Conservation (phyloP, 2,113 vertebrate species). For the Panurus biarmicus region DNA sequence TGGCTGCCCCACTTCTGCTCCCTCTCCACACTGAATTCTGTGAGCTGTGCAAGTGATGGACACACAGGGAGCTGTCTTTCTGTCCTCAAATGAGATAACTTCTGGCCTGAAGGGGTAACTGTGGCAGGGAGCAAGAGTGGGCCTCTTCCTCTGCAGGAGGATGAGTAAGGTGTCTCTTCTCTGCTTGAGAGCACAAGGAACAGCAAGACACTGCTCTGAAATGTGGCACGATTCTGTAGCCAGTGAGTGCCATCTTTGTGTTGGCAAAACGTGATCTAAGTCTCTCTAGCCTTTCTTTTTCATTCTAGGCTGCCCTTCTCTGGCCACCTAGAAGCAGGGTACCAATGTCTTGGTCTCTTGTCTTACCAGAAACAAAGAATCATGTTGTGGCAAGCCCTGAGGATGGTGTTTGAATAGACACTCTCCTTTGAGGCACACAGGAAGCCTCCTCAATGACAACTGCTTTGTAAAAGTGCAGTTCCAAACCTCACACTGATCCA, state of each 20-base stretch:
- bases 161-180: not conserved
- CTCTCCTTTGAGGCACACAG: not conserved
- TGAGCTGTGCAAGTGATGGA: not conserved
- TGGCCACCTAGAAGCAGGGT: not conserved
- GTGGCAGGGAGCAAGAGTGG: not conserved
- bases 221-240: not conserved
- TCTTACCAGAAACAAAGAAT: not conserved
- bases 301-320: not conserved
- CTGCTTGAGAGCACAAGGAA: not conserved
- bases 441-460: not conserved
- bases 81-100: not conserved
- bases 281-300: not conserved
- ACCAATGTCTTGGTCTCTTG: not conserved
- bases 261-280: not conserved
- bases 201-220: not conserved
- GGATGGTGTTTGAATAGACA: not conserved
- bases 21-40: fast-evolving
- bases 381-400: not conserved
- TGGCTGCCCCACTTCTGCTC: not conserved
- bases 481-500: not conserved
- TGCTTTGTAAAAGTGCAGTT: not conserved
- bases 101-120: not conserved
- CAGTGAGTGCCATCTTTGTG: not conserved
- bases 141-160: not conserved
- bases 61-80: not conserved